Conservation (phyloP, 2,113 vertebrate genomes). For the Leptobrachium ailaonicum region DNA sequence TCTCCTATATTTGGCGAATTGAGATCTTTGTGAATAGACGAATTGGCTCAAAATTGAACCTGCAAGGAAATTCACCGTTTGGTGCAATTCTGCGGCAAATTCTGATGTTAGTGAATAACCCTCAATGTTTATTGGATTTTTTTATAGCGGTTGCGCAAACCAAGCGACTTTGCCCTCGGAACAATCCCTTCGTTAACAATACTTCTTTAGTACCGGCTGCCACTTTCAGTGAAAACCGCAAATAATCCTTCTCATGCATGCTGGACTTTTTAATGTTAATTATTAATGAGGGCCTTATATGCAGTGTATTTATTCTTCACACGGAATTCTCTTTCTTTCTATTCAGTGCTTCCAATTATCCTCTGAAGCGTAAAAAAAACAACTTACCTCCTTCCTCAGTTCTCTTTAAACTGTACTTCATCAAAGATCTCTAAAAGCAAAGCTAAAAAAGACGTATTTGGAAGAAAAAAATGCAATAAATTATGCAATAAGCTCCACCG, state of each 20-base stretch:
- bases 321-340: not conserved
- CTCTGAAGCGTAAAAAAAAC: not conserved
- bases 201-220: not conserved
- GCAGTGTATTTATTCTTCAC: not conserved
- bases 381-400: not conserved
- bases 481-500: not conserved
- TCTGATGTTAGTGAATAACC: too few relatives aligned
- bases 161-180: too few relatives aligned
- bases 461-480: slow-evolving; percentile 6
- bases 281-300: not conserved
- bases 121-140: too few relatives aligned
- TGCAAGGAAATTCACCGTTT: too few relatives aligned
- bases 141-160: too few relatives aligned
- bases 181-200: too few relatives aligned
- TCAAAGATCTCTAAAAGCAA: not conserved
- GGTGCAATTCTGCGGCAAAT: too few relatives aligned
- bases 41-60: too few relatives aligned
- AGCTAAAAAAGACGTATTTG: not conserved
- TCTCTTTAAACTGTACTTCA: not conserved
- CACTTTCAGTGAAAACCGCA: not conserved
- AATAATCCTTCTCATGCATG: not conserved
- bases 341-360: not conserved
- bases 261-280: not conserved
- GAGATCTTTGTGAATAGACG: too few relatives aligned
- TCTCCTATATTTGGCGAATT: too few relatives aligned